phyloP scores from a whole-genome alignment of 2,797 vertebrate species.

The Enteromius argenteus region DNA sequence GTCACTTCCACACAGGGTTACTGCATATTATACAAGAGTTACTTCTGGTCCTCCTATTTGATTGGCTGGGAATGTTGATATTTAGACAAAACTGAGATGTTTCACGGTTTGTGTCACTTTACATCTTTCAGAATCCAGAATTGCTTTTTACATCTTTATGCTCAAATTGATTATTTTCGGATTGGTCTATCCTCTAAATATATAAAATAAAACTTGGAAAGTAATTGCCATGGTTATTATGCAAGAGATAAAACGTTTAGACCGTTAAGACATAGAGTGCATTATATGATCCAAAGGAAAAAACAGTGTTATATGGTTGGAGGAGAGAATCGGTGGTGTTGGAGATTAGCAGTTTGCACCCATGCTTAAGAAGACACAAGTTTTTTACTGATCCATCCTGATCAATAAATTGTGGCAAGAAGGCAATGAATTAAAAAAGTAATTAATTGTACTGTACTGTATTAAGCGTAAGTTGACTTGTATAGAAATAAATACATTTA shows the following conservation, averaged over 20 bases:
- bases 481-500: neutral
- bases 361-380: neutral
- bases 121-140: neutral
- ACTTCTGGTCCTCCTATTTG: neutral
- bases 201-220: neutral
- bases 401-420: neutral
- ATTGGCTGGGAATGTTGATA: neutral
- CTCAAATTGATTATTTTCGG: neutral
- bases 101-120: neutral
- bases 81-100: slow-evolving; percentile 3
- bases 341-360: neutral
- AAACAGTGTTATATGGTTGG: neutral
- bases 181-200: neutral
- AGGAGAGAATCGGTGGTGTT: neutral
- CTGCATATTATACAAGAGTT: slow-evolving; percentile 1
- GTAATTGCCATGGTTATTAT: neutral
- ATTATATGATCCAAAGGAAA: neutral
- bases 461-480: neutral
- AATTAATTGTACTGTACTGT: neutral
- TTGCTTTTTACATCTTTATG: neutral
- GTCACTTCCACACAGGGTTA: slow-evolving; percentile 8
- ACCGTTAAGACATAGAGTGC: neutral
- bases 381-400: neutral
- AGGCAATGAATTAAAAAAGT: neutral
- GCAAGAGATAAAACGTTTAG: neutral